These are phyloP conservation scores for Drosophila busckii DNA, from an alignment of 1,140 invertebrate species.

Conservation along the genomic window DNA sequence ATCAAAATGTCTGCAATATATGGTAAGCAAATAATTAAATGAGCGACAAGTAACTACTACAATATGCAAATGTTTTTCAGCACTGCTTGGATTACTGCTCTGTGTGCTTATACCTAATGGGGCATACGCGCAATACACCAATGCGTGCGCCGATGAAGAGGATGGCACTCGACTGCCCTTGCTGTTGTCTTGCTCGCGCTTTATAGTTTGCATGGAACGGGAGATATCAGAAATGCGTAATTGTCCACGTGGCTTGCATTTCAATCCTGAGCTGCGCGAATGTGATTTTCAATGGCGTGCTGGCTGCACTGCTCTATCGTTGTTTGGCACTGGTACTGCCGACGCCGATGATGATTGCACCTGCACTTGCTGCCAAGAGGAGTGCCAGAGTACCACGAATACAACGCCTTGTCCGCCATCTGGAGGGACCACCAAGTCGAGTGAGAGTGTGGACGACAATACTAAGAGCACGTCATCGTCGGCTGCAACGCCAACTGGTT, in stretches of 20 bases:
- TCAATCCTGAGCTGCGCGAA: conserved; percentile 44
- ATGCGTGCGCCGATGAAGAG: conserved; percentile 27
- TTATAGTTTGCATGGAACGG: conserved; percentile 33
- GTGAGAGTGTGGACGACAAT: not conserved
- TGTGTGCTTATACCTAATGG: conserved; percentile 5
- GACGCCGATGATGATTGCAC: conserved; percentile 23
- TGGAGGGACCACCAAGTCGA: conserved; percentile 9
- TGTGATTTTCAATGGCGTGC: conserved; percentile 63
- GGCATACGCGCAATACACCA: conserved; percentile 7
- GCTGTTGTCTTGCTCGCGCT: conserved; percentile 32
- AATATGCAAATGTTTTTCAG: conserved; percentile 10
- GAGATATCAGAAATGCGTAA: conserved; percentile 35
- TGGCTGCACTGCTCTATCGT: conserved; percentile 25
- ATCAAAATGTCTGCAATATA: too few species aligned
- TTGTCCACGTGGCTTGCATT: conserved; percentile 54
- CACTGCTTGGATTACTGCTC: conserved; percentile 6
- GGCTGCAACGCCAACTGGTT: not conserved
- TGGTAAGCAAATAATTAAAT: too few species aligned
- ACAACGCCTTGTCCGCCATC: conserved; percentile 3
- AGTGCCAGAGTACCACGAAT: conserved; percentile 17
- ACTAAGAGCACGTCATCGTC: not conserved
- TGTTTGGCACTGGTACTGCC: conserved; percentile 16
- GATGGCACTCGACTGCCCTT: conserved; percentile 41
- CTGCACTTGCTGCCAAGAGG: conserved; percentile 48
- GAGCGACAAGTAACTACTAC: too few species aligned